Base-by-base conservation (phyloP, 2,797 vertebrate species). In the Crossoptilon crossoptilon region DNA sequence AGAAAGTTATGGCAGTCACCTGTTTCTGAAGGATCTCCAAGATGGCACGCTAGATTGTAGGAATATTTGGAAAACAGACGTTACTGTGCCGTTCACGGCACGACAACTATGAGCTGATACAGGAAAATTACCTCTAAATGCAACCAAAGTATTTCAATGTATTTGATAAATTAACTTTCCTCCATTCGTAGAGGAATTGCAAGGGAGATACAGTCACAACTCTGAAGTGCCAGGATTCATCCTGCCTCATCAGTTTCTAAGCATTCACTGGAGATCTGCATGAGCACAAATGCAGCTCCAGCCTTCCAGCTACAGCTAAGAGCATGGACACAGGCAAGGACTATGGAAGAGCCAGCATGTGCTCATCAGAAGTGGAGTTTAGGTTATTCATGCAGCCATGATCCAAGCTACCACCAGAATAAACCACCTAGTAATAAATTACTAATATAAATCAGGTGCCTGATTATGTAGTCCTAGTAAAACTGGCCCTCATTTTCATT, bases 21-120 rank as follows among this genome's bases (percentile, higher is more conserved):
- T 63, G 13, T 55, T 87, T 88, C 70, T 72, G 4, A 55, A 51
- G 31, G 13, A 48, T 7, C 15, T 74, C 12, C 24, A 53, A 35
- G 16, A 5, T 80, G 12, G 10, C 39, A 19, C 11, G 63, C 22
- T 35, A 56, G 11, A 35, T 69, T 51, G 21, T 48, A 76, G 79
- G 33, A 62, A 44, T 39, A 35, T 49, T 55, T 43, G 37, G 48
- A 33, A 70, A 79, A 76, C 1, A 2, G 0, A 6, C 53, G 21
- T 46, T 51, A 1, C 0, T 39, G 6, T 69, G 2, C 0, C 6
- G 1, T 3, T 0, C 3, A 24, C 2, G 7, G 4, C 39, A 2
- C 14, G 56, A 60, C 2, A 31, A 23, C 8, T 14, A 10, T 6
- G 24, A 87, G 17, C 68, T 3, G 46, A 69, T 3, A 72, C 29